Evolutionary conservation across 2,888 invertebrate genomes (phyloP), one percentile per base, ranked within the genome.

Genomic region (Cremastobaeus sp.): DNA sequence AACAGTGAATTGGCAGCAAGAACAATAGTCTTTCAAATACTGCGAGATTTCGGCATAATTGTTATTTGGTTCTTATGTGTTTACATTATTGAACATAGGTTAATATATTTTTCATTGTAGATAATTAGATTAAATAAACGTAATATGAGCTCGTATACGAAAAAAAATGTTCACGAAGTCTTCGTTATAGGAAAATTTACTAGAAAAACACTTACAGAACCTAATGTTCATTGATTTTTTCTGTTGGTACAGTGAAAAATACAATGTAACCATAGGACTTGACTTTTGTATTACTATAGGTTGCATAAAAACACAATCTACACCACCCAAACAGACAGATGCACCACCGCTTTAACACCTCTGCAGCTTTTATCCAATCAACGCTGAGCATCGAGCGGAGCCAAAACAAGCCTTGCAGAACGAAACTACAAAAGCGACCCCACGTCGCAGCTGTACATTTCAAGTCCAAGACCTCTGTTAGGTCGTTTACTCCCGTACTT

Each of bases 1-100:
- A 57, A 57, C 55, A 66, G 66, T 66, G 55, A 55, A 57, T 66
- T 48, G 39, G 41, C 57, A 25, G 57, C 57, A 57, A 50, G 66
- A 68, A 57, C 48, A 57, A 57, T 68, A 66, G 55, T 39, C 25
- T 25, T 39, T 55, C 28, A 32, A 14, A 20, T 37, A 35, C 21
- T 9, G 30, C 39, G 17, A 47, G 35, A 47, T 47, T 37, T 47
- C 55, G 28, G 39, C 35, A 32, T 17, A 20, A 39, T 32, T 14
- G 20, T 14, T 50, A 20, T 41, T 47, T 17, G 5, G 5, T n/a
- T n/a, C n/a, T n/a, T n/a, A n/a, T 9, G 6, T n/a, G 28, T 8
- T 45, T 45, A 18, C 15, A 0, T 3, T 39, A 17, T 39, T 1
- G 14, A 39, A 25, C 8, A 25, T 8, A 25, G 25, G 4, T 25